These are phyloP conservation scores for Drosophila burlai DNA, from an alignment of 1,140 invertebrate species.

Conservation along the genomic window DNA sequence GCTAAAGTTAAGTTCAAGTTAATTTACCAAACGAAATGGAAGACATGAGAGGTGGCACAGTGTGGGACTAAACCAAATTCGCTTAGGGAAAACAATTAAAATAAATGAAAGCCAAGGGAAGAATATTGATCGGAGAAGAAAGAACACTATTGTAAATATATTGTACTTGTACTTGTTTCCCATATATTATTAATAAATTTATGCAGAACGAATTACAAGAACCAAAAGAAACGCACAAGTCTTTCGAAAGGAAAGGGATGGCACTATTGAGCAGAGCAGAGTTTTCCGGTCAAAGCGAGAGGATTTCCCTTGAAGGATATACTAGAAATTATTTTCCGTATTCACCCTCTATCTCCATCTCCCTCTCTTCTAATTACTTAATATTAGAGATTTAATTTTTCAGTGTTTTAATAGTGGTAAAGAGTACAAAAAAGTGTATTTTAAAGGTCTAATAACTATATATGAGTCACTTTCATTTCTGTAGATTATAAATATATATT, in stretches of 20 bases:
- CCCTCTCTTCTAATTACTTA: not conserved
- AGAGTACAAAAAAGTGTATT: not conserved
- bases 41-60: constrained; percentile 9
- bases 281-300: too few relatives aligned
- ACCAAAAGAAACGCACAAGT: not conserved
- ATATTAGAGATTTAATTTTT: too few relatives aligned
- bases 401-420: not conserved
- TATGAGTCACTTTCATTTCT: too few relatives aligned
- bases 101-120: not conserved
- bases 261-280: not conserved
- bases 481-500: not conserved
- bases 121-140: not conserved
- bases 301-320: not conserved
- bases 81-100: constrained; percentile 31
- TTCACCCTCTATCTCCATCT: not conserved
- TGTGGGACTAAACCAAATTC: constrained; percentile 43
- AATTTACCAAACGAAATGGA: constrained; percentile 33
- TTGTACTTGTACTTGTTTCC: constrained; percentile 72
- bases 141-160: constrained; percentile 76
- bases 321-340: not conserved
- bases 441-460: too few relatives aligned
- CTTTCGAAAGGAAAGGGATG: constrained; percentile 24
- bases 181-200: constrained; percentile 62
- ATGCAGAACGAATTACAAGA: constrained; percentile 50
- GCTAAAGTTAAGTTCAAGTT: constrained; percentile 30